A percentile compares a stretch with the other conserved stretches of the same genome.
phyloP scores from a whole-genome alignment of 64 coral and sea anemone genomes.

The Stylophora pistillata region DNA sequence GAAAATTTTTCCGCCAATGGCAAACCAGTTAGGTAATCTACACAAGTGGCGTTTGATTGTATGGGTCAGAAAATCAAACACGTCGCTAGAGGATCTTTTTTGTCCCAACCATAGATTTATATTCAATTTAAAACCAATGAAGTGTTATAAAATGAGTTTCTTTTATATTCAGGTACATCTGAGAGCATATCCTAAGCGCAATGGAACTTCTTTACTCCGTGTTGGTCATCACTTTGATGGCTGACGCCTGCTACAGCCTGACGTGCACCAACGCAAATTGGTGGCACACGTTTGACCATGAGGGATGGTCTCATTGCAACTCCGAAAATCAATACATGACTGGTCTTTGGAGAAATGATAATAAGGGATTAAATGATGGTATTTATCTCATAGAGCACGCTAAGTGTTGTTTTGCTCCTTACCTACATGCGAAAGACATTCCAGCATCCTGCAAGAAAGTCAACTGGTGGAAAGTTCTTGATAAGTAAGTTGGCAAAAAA shows the following conservation, averaged over 20 bases:
- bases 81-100: neutral
- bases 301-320: neutral
- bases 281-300: neutral
- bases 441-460: neutral
- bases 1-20: too few relatives aligned
- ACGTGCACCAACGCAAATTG: neutral
- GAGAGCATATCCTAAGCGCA: neutral
- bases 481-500: neutral
- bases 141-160: neutral
- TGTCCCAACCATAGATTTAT: neutral
- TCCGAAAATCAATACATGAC: neutral
- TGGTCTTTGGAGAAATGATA: neutral
- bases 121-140: neutral
- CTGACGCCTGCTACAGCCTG: neutral
- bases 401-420: neutral
- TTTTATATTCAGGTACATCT: neutral
- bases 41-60: too few relatives aligned
- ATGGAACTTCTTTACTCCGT: neutral
- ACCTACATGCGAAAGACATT: neutral
- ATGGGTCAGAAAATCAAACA: neutral
- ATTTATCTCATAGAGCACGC: neutral
- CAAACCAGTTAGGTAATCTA: too few relatives aligned
- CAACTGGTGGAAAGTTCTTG: conserved; percentile 7
- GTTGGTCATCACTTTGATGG: neutral
- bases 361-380: neutral